A percentile compares a stretch with the other conserved stretches of the same genome.
These are phyloP conservation scores for Leptinotarsa peninsularis DNA, from an alignment of 2,888 invertebrate species.

Conservation along the genomic window DNA sequence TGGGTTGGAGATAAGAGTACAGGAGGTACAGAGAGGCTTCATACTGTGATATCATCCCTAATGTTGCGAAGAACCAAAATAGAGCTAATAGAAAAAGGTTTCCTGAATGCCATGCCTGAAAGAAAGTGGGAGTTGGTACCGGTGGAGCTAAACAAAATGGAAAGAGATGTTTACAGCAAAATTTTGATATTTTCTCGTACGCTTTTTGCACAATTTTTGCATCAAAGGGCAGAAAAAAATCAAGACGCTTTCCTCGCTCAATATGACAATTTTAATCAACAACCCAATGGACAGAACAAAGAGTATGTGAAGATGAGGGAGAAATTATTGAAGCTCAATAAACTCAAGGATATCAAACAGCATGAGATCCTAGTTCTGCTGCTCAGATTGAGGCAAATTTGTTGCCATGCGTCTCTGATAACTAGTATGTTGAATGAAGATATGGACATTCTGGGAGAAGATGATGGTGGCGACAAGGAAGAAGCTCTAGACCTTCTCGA, in stretches of 20 bases:
- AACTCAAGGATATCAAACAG: slow-evolving; percentile 67
- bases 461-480: slow-evolving; percentile 45
- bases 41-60: slow-evolving; percentile 85
- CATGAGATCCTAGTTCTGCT: slow-evolving; percentile 83
- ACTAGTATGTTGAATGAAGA: slow-evolving; percentile 64
- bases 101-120: slow-evolving; percentile 73
- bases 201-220: slow-evolving; percentile 81
- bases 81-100: slow-evolving; percentile 77
- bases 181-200: slow-evolving; percentile 78
- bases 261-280: slow-evolving; percentile 8
- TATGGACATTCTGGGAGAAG: slow-evolving; percentile 32
- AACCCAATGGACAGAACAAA: slow-evolving; percentile 51
- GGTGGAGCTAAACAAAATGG: slow-evolving; percentile 76
- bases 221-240: slow-evolving; percentile 79
- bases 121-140: slow-evolving; percentile 70
- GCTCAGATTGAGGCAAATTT: slow-evolving; percentile 87
- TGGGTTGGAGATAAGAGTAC: slow-evolving; percentile 89
- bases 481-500: slow-evolving; percentile 73
- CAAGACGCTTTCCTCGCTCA: slow-evolving; percentile 55
- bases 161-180: slow-evolving; percentile 84
- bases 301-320: slow-evolving; percentile 75
- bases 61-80: slow-evolving; percentile 90
- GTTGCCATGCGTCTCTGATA: slow-evolving; percentile 89
- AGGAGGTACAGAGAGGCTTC: slow-evolving; percentile 84
- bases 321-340: slow-evolving; percentile 72